A percentile compares a stretch with the other conserved stretches of the same genome.
These are phyloP conservation scores for Zoanthus sansibaricus DNA, from an alignment of 92 coral and sea anemone genomes.

Conservation along the genomic window DNA sequence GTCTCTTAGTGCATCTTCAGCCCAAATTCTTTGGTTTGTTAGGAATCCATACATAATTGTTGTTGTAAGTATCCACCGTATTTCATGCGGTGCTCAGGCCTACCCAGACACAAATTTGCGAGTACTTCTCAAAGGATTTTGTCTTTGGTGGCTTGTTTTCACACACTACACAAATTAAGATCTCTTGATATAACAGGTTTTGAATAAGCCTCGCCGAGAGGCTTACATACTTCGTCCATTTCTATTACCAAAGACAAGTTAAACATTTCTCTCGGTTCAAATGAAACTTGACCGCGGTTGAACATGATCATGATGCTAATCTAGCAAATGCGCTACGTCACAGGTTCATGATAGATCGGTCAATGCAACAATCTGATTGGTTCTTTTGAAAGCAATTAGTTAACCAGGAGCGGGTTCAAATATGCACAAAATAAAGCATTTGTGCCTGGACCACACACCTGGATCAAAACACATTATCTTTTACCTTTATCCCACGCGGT, in stretches of 20 bases:
- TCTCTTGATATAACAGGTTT: background rate
- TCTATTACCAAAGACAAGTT: background rate
- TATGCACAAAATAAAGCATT: constrained; percentile 29
- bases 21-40: constrained; percentile 64
- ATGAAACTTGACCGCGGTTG: constrained; percentile 43
- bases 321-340: constrained; percentile 30
- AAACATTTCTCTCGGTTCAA: constrained; percentile 1
- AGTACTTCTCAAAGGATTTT: background rate
- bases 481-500: constrained; percentile 61
- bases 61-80: constrained; percentile 7
- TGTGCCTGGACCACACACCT: constrained; percentile 67
- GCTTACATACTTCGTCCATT: constrained; percentile 26
- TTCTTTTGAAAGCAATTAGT: constrained; percentile 30
- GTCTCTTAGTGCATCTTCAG: constrained; percentile 74
- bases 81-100: constrained; percentile 51
- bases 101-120: constrained; percentile 5
- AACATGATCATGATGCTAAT: constrained; percentile 46
- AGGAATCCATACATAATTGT: constrained; percentile 51
- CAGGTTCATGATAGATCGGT: constrained; percentile 40
- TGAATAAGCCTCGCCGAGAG: constrained; percentile 23
- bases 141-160: background rate
- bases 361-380: constrained; percentile 54
- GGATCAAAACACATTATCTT: constrained; percentile 25
- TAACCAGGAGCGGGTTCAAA: constrained; percentile 34
- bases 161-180: constrained; percentile 16